These are phyloP conservation scores for Drosophila fulvimacula DNA, from an alignment of 2,888 invertebrate genomes.

Conservation along the genomic window DNA sequence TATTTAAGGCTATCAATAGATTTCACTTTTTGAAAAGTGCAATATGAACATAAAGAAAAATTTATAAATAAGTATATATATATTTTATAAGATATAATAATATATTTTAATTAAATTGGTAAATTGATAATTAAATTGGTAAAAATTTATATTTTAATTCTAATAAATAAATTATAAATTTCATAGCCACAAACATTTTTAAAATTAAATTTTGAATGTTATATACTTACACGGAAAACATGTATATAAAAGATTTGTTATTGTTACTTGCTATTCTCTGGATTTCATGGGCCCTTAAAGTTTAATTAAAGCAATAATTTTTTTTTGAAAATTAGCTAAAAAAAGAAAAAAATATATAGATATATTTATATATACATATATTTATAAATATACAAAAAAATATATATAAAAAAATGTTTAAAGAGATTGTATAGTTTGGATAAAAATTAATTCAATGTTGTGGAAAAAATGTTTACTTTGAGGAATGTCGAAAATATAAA, in stretches of 20 bases:
- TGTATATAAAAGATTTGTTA: not conserved
- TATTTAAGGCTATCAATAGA: not conserved
- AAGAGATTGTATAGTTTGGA: no score
- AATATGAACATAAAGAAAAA: not conserved
- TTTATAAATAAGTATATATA: not conserved
- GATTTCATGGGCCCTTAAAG: not conserved
- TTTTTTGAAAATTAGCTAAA: no score
- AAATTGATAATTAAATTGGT: no score
- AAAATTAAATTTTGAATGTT: not conserved
- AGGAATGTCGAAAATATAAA: no score
- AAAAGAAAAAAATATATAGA: no score
- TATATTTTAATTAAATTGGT: not conserved
- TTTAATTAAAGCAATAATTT: not conserved
- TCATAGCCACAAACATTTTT: not conserved
- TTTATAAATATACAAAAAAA: no score
- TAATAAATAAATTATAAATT: no score
- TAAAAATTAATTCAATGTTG: no score
- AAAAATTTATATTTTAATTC: not conserved
- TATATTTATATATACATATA: no score
- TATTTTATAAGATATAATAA: not conserved
- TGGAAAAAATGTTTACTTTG: no score
- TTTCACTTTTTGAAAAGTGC: not conserved
- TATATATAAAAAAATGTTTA: no score
- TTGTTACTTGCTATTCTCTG: not conserved
- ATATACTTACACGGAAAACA: not conserved